Evolutionary conservation across 2,797 vertebrate genomes (phyloP), one percentile per base, ranked within the genome.

Genomic region (Orestias chungarensis): DNA sequence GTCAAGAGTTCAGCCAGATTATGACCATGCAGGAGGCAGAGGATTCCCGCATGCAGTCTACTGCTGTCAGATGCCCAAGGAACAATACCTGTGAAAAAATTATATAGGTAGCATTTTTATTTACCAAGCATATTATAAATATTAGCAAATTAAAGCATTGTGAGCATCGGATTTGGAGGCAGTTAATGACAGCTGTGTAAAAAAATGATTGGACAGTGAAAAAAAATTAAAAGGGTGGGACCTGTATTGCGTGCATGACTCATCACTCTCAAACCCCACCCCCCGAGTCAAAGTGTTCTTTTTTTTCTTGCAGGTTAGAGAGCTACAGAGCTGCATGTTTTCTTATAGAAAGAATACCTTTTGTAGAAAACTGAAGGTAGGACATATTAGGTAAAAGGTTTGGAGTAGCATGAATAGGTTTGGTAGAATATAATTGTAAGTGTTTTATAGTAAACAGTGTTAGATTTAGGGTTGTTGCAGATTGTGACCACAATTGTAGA

Each of bases 201-300:
- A 54, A 89, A 92, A 93, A 79, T 92, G 88, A 93, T 92, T 93
- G 91, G 93, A 92, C 92, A 92, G 83, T 87, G 91, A 91, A 92
- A 91, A 86, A 92, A 92, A 91, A 93, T 86, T 75, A 54, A 89
- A 91, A 93, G 86, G 93, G 90, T 92, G 90, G 90, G 84, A 88
- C 87, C 89, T 93, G 86, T 84, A 83, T 87, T 79, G 87, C 81
- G 89, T 90, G 91, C 82, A 94, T 93, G 93, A 94, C 93, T 95
- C 94, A 94, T 93, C 93, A 89, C 89, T 91, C 88, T 86, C 85
- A 85, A 84, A 89, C 88, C 81, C 84, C 87, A 68, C 80, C 77
- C 89, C 77, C 80, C 76, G n/a, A 87, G 85, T 82, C 86, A 87
- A 90, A 91, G 83, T 84, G 85, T 87, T 87, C 86, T 88, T 87